Evolutionary conservation across 2,888 invertebrate species (phyloP).

Genomic region (Octodonta nipae): DNA sequence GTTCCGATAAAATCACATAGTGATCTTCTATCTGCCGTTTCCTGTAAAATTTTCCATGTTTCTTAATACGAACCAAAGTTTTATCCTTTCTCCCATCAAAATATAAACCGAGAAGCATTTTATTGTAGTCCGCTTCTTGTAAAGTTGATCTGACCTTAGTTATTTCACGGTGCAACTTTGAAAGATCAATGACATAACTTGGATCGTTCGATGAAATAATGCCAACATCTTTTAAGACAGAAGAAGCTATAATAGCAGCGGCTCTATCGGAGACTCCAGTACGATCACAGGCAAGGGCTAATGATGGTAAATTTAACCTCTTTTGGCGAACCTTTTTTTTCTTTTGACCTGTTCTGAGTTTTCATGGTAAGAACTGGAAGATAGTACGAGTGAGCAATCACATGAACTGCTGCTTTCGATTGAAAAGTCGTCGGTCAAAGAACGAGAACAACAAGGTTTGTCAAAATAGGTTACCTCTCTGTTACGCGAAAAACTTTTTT

Average conservation of each 20-base stretch:
- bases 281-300: slow-evolving; percentile 11
- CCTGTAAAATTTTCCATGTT: not conserved
- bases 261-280: slow-evolving; percentile 11
- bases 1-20: not conserved
- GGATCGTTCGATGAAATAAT: not conserved
- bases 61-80: no score
- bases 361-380: no score
- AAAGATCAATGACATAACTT: not conserved
- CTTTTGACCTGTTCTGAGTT: not conserved
- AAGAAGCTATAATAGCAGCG: slow-evolving; percentile 10
- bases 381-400: no score
- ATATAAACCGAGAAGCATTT: no score
- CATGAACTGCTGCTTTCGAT: no score
- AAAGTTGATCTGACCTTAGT: not conserved
- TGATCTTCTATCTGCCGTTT: not conserved
- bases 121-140: not conserved
- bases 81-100: no score
- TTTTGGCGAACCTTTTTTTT: not conserved
- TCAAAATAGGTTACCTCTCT: no score
- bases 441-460: no score
- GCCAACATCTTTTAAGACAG: no score
- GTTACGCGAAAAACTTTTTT: no score
- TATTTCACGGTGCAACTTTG: not conserved
- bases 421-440: no score
- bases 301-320: slow-evolving; percentile 5